Evolutionary conservation across 2,113 vertebrate species (phyloP).

Genomic region (Donacobius atricapilla): DNA sequence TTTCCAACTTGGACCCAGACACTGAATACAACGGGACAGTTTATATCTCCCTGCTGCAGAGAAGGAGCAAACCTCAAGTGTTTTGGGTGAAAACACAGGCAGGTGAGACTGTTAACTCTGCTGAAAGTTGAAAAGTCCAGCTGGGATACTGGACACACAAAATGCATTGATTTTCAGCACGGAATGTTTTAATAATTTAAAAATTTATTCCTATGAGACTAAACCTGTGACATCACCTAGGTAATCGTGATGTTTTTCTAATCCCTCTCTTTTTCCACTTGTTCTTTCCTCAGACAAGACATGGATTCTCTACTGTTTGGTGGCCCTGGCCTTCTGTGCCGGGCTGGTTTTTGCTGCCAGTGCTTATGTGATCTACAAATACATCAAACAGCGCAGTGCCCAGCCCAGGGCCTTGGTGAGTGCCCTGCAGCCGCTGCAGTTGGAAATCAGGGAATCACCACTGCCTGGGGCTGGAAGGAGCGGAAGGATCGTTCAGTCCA

Average conservation of each 20-base stretch:
- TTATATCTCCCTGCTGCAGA: background rate
- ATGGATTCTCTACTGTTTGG: constrained; percentile 58
- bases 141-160: background rate
- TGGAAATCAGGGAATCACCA: accelerated
- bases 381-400: constrained; percentile 49
- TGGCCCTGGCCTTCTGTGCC: constrained; percentile 6
- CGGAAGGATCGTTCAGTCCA: background rate
- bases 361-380: constrained; percentile 63
- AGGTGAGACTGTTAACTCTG: constrained; percentile 57
- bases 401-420: constrained; percentile 76
- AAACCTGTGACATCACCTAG: background rate
- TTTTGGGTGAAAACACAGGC: constrained; percentile 69
- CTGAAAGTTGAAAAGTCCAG: background rate
- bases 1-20: constrained; percentile 67
- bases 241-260: background rate
- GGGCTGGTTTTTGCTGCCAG: constrained; percentile 25
- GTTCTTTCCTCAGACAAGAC: constrained; percentile 64
- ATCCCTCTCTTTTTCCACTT: background rate
- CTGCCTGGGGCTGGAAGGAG: background rate
- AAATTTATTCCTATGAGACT: background rate
- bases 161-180: background rate
- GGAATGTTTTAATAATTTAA: background rate
- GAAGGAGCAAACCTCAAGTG: constrained; percentile 38
- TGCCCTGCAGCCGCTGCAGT: background rate
- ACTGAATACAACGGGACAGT: constrained; percentile 67